Conservation (phyloP, 2,888 invertebrate species). For the Thyatira batis region DNA sequence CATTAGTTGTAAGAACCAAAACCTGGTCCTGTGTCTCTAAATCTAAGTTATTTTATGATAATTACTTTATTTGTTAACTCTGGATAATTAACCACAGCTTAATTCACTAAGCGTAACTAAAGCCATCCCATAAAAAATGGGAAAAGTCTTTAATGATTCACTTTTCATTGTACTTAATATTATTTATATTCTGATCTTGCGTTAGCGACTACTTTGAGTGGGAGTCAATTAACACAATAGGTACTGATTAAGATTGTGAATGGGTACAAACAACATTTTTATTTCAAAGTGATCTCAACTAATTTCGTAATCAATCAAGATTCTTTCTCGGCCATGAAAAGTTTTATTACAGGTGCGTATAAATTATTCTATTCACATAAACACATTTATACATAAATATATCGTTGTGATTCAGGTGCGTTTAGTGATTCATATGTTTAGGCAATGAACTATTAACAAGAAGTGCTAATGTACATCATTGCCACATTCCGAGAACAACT, state of each 20-base stretch:
- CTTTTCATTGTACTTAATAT: background rate
- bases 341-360: background rate
- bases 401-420: background rate
- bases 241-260: background rate
- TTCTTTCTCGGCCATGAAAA: background rate
- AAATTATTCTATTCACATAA: background rate
- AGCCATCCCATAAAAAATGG: background rate
- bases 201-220: background rate
- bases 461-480: constrained; percentile 29
- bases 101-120: background rate
- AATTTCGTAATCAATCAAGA: background rate
- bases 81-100: constrained; percentile 2
- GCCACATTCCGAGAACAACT: constrained; percentile 12
- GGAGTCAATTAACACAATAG: background rate
- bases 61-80: background rate
- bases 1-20: no score
- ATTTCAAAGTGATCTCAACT: background rate
- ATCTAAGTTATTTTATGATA: background rate
- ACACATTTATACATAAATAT: no score
- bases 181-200: background rate
- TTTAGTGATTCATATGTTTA: background rate
- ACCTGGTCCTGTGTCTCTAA: no score
- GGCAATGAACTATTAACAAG: constrained; percentile 9
- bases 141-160: background rate
- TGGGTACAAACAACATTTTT: background rate